These are phyloP conservation scores for Hydrolagus affinis DNA, from an alignment of 2,113 vertebrate genomes.

Conservation along the genomic window DNA sequence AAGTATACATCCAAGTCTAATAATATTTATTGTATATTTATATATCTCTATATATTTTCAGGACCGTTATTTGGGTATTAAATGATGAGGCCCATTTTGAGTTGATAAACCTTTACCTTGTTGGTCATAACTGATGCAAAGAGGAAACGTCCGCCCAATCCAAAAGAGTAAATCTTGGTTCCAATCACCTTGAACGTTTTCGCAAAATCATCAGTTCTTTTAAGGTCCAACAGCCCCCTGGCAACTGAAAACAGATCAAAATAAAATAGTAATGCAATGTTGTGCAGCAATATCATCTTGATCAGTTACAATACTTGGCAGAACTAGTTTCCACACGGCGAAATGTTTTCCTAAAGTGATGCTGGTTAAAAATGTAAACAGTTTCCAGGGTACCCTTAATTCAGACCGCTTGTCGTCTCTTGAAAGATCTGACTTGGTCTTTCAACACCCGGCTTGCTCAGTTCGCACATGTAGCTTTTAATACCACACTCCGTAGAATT, in stretches of 20 bases:
- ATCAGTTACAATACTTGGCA: conserved; percentile 1
- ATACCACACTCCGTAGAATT: too few relatives aligned
- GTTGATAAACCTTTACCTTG: conserved; percentile 53
- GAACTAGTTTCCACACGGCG: background rate
- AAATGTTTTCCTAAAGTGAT: too few relatives aligned
- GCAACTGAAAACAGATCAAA: conserved; percentile 62
- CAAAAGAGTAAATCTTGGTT: conserved; percentile 77
- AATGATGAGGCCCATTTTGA: conserved; percentile 16
- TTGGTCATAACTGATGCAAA: conserved; percentile 86
- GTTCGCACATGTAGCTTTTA: too few relatives aligned
- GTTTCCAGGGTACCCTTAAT: too few relatives aligned
- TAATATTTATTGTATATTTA: background rate
- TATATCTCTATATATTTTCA: background rate
- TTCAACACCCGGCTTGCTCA: too few relatives aligned
- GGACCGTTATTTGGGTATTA: background rate
- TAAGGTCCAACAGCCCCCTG: conserved; percentile 65
- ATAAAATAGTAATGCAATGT: conserved; percentile 38
- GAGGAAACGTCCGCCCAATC: conserved; percentile 77
- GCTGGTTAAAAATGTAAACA: too few relatives aligned
- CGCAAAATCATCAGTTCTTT: conserved; percentile 68
- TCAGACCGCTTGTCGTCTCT: too few relatives aligned
- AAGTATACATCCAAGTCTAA: background rate
- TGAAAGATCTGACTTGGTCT: too few relatives aligned
- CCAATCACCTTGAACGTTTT: conserved; percentile 66
- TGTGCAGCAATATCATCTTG: background rate